Evolutionary conservation across 64 coral and sea anemone genomes (phyloP).

Genomic region (Astreopora myriophthalma): DNA sequence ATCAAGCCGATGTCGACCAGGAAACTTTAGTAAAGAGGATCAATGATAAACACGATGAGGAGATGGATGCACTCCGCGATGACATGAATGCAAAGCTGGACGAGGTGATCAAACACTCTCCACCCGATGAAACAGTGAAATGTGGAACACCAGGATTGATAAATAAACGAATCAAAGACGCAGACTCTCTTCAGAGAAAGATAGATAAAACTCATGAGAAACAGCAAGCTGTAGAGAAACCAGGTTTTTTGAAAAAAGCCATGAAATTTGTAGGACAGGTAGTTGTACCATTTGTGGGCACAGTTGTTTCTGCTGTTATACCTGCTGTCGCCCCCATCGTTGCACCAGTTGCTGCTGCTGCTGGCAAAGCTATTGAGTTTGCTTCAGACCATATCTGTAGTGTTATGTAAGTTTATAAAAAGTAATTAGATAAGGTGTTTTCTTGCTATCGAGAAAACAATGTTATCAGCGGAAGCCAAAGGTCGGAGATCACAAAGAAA

Average conservation of each 20-base stretch:
- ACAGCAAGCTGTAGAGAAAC: slow-evolving; percentile 5
- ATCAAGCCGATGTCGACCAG: neutral
- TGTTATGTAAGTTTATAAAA: neutral
- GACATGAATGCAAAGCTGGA: neutral
- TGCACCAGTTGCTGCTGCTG: neutral
- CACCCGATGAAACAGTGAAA: neutral
- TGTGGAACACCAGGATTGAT: neutral
- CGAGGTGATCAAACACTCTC: neutral
- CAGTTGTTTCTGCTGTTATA: neutral
- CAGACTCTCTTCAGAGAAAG: neutral
- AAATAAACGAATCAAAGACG: neutral
- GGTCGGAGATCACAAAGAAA: too few species aligned
- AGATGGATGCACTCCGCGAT: neutral
- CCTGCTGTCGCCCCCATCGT: neutral
- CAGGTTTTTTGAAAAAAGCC: neutral
- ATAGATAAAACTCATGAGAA: neutral
- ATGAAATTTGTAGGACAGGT: neutral
- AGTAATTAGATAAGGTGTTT: too few species aligned
- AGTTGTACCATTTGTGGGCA: neutral
- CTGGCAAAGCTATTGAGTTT: neutral
- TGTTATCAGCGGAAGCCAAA: too few species aligned
- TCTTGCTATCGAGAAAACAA: too few species aligned
- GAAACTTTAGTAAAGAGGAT: neutral
- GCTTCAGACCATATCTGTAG: neutral
- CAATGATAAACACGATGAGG: neutral